Evolutionary conservation across 1,140 invertebrate species (phyloP).

Genomic region (Drosophila aff.): DNA sequence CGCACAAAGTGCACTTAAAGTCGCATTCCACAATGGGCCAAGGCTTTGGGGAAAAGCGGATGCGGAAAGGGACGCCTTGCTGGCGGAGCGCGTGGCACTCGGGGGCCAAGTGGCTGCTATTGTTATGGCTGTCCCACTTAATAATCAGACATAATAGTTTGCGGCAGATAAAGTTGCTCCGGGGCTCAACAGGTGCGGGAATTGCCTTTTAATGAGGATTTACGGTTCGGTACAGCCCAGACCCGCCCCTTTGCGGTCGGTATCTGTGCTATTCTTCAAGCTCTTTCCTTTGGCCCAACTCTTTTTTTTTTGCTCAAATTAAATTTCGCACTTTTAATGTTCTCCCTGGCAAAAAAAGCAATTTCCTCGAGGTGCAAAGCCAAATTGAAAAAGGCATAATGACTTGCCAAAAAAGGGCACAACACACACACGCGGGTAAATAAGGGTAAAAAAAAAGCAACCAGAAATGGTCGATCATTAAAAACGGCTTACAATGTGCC

Average conservation of each 20-base stretch:
- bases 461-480: slow-evolving; percentile 68
- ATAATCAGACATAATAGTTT: slow-evolving; percentile 79
- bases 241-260: slow-evolving; percentile 3
- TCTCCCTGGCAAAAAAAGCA: slow-evolving; percentile 61
- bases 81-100: slow-evolving; percentile 23
- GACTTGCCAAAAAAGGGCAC: slow-evolving; percentile 54
- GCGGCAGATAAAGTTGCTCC: slow-evolving; percentile 57
- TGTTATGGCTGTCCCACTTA: slow-evolving; percentile 74
- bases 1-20: slow-evolving; percentile 64
- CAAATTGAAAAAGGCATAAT: slow-evolving; percentile 78
- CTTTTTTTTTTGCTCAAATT: slow-evolving; percentile 53
- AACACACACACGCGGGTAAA: slow-evolving; percentile 14
- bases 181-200: slow-evolving; percentile 64
- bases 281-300: slow-evolving; percentile 47
- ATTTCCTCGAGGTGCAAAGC: slow-evolving; percentile 75
- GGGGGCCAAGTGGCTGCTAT: slow-evolving; percentile 56
- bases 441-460: slow-evolving; percentile 17
- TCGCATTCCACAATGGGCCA: slow-evolving; percentile 16
- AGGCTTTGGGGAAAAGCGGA: background rate
- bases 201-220: slow-evolving; percentile 72
- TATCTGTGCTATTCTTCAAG: slow-evolving; percentile 26
- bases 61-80: slow-evolving; percentile 11
- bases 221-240: slow-evolving; percentile 26
- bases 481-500: slow-evolving; percentile 74
- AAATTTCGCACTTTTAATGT: slow-evolving; percentile 79